These are phyloP conservation scores for Asarcornis scutulata DNA, from an alignment of 2,113 vertebrate genomes.

Conservation along the genomic window DNA sequence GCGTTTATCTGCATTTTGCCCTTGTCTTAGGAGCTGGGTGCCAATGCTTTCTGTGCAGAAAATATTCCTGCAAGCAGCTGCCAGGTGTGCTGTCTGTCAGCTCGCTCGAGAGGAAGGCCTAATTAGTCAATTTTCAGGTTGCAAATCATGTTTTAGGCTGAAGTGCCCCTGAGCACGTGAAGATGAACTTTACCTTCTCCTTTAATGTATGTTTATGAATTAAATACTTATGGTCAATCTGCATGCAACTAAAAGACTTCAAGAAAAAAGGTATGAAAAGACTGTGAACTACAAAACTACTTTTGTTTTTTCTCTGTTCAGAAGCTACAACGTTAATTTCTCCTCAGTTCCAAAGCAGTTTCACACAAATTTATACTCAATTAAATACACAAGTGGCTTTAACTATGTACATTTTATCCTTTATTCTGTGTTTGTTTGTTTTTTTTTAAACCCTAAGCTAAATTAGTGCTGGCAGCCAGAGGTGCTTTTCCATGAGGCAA, in stretches of 20 bases:
- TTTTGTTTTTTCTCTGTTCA: background rate
- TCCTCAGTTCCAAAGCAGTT: background rate
- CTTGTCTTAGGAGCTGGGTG: background rate
- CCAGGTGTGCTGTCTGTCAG: background rate
- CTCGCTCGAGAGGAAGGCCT: background rate
- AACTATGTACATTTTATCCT: background rate
- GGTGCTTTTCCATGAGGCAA: background rate
- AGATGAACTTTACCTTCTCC: background rate
- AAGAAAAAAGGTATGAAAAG: background rate
- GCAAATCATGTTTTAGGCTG: background rate
- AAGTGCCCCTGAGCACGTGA: background rate
- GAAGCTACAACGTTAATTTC: fast-evolving
- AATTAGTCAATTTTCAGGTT: background rate
- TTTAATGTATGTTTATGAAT: fast-evolving
- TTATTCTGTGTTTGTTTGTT: no score
- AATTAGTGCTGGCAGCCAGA: background rate
- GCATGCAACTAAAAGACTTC: background rate
- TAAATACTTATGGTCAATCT: background rate
- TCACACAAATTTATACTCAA: background rate
- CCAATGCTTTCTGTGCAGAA: background rate
- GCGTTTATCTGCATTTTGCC: background rate
- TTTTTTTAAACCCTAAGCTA: no score
- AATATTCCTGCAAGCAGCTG: background rate
- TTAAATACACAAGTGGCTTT: background rate
- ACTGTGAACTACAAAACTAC: background rate